phyloP scores from a whole-genome alignment of 2,888 invertebrate species.

The Megamerina dolium region DNA sequence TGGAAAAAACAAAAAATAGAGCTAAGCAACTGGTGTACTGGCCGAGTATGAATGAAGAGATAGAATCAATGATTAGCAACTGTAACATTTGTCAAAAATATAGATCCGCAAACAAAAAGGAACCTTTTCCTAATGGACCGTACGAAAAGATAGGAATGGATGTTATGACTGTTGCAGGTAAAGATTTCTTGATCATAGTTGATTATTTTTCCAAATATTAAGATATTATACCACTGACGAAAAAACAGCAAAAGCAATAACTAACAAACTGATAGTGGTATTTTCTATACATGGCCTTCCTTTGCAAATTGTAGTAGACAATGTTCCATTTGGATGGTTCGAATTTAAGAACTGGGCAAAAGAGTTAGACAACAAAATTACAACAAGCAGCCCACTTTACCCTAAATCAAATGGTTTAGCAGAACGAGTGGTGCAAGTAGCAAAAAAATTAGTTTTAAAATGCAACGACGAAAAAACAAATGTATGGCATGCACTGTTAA shows the following conservation, averaged over 20 bases:
- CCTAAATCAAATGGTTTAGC: constrained; percentile 7
- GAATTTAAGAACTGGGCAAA: constrained; percentile 10
- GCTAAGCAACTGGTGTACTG: constrained; percentile 1
- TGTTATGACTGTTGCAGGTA: constrained; percentile 25
- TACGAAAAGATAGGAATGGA: constrained; percentile 32
- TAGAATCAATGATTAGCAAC: constrained; percentile 1
- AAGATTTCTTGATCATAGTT: constrained; percentile 12
- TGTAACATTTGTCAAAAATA: constrained; percentile 1
- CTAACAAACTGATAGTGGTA: constrained; percentile 14
- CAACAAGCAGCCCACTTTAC: constrained; percentile 9
- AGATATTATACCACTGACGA: constrained; percentile 17
- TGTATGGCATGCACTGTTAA: constrained; percentile 13
- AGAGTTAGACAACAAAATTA: constrained; percentile 8
- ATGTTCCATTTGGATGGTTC: constrained; percentile 12
- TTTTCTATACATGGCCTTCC: constrained; percentile 9
- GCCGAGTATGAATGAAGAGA: constrained; percentile 2
- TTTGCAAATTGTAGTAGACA: constrained; percentile 13
- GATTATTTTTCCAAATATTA: constrained; percentile 22
- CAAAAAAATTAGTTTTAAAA: constrained; percentile 3
- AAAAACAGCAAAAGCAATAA: constrained; percentile 18
- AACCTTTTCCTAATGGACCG: constrained; percentile 13
- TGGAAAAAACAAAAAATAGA: not conserved
- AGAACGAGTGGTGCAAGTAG: not conserved
- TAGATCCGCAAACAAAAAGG: constrained; percentile 8
- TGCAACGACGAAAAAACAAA: constrained; percentile 4